Evolutionary conservation across 2,888 invertebrate genomes (phyloP).

Genomic region (Drosophila vallismaia): DNA sequence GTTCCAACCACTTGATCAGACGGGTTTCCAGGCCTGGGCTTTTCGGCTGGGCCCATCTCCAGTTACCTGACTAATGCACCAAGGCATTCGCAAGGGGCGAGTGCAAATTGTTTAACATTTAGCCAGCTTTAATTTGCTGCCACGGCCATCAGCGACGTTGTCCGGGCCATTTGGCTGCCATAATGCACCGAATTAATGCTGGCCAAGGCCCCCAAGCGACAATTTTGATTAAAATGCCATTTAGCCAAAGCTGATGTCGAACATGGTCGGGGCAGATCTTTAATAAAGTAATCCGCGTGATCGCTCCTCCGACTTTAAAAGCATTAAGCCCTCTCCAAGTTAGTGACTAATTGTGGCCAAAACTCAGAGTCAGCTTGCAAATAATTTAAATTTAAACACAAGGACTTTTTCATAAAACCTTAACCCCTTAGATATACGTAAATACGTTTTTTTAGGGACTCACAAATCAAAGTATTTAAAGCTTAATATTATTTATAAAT

Average conservation of each 20-base stretch:
- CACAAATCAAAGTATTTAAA: too few species aligned
- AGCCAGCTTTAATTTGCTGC: conserved; percentile 72
- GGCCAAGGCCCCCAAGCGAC: conserved; percentile 60
- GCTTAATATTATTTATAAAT: too few species aligned
- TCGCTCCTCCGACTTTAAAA: not conserved
- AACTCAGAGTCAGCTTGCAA: not conserved
- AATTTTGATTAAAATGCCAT: conserved; percentile 79
- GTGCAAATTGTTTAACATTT: conserved; percentile 80
- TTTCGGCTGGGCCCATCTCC: conserved; percentile 25
- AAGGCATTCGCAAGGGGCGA: conserved; percentile 37
- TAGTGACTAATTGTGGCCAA: conserved; percentile 65
- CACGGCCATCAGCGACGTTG: conserved; percentile 59
- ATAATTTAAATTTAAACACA: too few species aligned
- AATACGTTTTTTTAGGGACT: too few species aligned
- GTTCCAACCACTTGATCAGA: conserved; percentile 66
- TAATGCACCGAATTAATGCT: conserved; percentile 70
- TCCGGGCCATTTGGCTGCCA: conserved; percentile 72
- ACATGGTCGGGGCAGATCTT: conserved; percentile 30
- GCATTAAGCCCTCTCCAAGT: conserved; percentile 48
- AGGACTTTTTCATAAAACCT: too few species aligned
- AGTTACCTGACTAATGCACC: conserved; percentile 59
- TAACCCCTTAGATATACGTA: too few species aligned
- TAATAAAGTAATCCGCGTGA: conserved; percentile 64
- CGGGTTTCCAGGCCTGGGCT: conserved; percentile 46
- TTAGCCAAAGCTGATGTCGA: conserved; percentile 45